Evolutionary conservation across 2,888 invertebrate genomes (phyloP).

Genomic region (Thera britannica): DNA sequence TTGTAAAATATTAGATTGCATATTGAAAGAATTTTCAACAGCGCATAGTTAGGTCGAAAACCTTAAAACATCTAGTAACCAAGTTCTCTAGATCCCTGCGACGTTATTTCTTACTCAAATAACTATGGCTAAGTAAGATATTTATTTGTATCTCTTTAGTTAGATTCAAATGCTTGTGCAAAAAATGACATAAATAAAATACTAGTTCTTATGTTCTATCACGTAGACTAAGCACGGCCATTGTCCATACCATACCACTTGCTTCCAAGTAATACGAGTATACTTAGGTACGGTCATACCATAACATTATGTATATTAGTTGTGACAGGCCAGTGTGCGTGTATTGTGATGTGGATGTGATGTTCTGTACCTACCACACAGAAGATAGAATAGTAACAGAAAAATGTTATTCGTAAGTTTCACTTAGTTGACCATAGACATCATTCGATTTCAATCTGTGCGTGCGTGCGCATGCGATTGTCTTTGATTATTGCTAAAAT

Average conservation of each 20-base stretch:
- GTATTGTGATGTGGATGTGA: slow-evolving; percentile 61
- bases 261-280: slow-evolving; percentile 31
- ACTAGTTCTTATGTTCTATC: neutral
- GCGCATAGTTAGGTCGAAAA: no score
- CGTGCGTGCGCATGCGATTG: no score
- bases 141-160: no score
- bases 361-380: slow-evolving; percentile 41
- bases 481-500: no score
- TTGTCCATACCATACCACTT: slow-evolving; percentile 27
- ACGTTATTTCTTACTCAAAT: no score
- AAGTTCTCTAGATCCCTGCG: no score
- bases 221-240: slow-evolving; percentile 31
- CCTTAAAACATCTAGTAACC: no score
- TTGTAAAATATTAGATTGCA: no score
- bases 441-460: neutral
- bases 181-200: neutral
- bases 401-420: neutral
- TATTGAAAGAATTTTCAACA: no score
- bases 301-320: slow-evolving; percentile 52
- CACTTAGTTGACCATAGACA: neutral
- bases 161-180: neutral
- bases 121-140: no score
- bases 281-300: slow-evolving; percentile 34
- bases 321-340: slow-evolving; percentile 38
- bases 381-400: neutral